Evolutionary conservation across 2,888 invertebrate genomes (phyloP), one percentile per base, ranked within the genome.

Genomic region (Apamea anceps): DNA sequence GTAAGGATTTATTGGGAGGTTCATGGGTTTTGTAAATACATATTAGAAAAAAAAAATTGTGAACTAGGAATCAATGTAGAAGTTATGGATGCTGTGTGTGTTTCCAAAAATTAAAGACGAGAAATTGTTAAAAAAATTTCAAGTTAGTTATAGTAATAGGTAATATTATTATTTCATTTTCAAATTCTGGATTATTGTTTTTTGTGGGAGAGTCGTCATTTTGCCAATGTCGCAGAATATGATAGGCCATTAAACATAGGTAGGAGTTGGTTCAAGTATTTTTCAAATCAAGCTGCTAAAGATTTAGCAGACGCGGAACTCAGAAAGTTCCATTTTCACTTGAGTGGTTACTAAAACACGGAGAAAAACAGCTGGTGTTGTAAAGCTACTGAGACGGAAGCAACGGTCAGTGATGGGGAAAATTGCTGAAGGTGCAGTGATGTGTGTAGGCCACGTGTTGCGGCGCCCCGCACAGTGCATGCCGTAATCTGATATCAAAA

Each of bases 371-470:
- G 92, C 90, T 94, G 94, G 90, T 87, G 88, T 77, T 84, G 86
- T 87, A 90, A 66, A 87, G 92, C 94, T 94, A 95, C 93, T 93
- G 93, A 90, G 89, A 91, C 92, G 92, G 94, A 94, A 94, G 93
- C 91, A 87, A 91, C 85, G 92, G 86, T 90, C 92, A 96, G 84
- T 91, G 93, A 93, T 87, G 94, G 92, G 91, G 94, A 96, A 95
- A 96, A 95, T 93, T 90, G 90, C 91, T 88, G 87, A 93, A 92
- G 91, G 94, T 93, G 92, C 93, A 94, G 80, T 92, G 92, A 93
- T 91, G 94, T 93, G 94, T 93, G 89, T 91, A 91, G 87, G 92
- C 94, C 96, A 96, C 96, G 95, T 95, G 96, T 94, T 92, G 92
- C 85, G 90, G 88, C 81, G 88, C 84, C 79, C 74, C 81, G 89